Base-by-base conservation (phyloP, 2,888 invertebrate genomes). In the Palloptera scutellata region DNA sequence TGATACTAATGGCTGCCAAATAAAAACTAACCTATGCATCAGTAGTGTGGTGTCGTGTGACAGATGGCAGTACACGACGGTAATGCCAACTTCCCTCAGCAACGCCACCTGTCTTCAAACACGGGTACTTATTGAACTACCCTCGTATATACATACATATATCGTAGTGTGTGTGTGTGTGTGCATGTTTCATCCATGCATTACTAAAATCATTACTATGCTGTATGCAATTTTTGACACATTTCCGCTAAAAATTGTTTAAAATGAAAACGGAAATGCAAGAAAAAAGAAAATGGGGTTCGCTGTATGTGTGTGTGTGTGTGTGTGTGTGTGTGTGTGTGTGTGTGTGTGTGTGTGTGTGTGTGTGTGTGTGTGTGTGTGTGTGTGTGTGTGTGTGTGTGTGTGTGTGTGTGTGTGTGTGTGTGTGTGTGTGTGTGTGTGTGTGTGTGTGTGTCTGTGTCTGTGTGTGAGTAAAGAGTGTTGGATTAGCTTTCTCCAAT, bases 161-260 rank as follows among this genome's bases (percentile, higher is more conserved):
- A 11, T 19, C 40, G 15, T 15, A 17, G 59, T 67, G 58, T 51
- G 67, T 53, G 41, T 53, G 45, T 58, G 66, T 54, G 60, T 66
- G 53, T 66, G 19, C 30, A 45, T 30, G 30, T 30, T 2, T 30
- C 3, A 30, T n/a, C n/a, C n/a, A 30, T 30, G 30, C 30, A 30
- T 30, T 30, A 30, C 30, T 57, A 69, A 66, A 60, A 64, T 64
- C 66, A 70, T 70, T 70, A 64, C 66, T 64, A 68, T 70, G 57
- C 68, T 64, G 58, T 52, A 66, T 66, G 70, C 65, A 67, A 66
- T 67, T 71, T 70, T 67, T 71, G 71, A 63, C 71, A 69, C 71
- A 71, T 69, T 69, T 69, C 69, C 71, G 57, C 66, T 65, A 55
- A 55, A 61, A 67, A 65, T 59, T 60, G 58, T 61, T 19, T 55